Evolutionary conservation across 2,113 vertebrate genomes (phyloP).

Genomic region (Elephas maximus): DNA sequence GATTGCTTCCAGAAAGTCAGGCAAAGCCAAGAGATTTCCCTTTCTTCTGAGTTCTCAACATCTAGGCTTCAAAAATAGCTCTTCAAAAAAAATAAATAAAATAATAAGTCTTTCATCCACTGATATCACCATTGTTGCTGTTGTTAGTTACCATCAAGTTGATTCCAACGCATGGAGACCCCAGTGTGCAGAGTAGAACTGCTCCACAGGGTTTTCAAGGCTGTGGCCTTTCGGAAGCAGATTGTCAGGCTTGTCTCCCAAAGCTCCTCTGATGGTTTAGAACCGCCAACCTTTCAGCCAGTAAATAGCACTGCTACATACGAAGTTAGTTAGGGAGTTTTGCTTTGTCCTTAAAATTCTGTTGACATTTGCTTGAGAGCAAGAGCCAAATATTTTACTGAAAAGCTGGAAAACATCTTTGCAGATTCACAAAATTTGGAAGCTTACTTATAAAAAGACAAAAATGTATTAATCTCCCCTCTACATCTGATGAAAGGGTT

Average conservation of each 20-base stretch:
- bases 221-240: not conserved
- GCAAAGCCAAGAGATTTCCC: not conserved
- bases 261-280: not conserved
- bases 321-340: conserved; percentile 9
- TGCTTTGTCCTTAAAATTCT: conserved; percentile 21
- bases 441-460: conserved; percentile 13
- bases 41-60: conserved; percentile 13
- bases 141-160: not conserved
- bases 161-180: not conserved
- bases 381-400: not conserved
- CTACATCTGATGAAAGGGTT: not conserved
- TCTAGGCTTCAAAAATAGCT: not conserved
- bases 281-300: not conserved
- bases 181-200: not conserved
- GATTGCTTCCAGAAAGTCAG: not conserved
- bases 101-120: not conserved
- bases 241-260: not conserved
- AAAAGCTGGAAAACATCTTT: not conserved
- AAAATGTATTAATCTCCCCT: not conserved
- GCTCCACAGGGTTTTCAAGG: not conserved
- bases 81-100: not conserved
- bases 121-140: not conserved
- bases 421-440: not conserved
- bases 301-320: not conserved
- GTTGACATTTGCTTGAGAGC: not conserved